These are phyloP conservation scores for Trichonephila clavata DNA, from an alignment of 1,140 invertebrate species.

Conservation along the genomic window DNA sequence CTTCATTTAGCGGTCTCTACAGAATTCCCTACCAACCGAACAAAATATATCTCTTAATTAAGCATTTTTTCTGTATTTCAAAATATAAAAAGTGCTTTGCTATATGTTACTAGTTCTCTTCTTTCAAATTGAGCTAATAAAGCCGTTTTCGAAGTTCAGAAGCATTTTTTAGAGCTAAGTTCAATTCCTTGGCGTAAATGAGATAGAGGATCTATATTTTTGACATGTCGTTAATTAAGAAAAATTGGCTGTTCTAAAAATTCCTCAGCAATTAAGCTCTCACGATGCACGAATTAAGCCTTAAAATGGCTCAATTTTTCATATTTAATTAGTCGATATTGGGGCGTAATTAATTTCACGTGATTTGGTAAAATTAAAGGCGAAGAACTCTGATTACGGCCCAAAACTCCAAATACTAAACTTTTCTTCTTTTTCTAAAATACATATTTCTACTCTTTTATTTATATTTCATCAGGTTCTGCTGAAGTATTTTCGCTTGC, in stretches of 20 bases:
- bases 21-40: neutral
- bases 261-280: neutral
- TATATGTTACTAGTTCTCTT: neutral
- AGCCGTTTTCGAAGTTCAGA: neutral
- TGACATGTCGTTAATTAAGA: neutral
- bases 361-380: neutral
- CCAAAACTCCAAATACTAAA: neutral
- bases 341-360: neutral
- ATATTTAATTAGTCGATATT: neutral
- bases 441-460: too few species aligned
- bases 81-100: neutral
- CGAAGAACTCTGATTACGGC: neutral
- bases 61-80: neutral
- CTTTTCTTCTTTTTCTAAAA: too few species aligned
- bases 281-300: neutral
- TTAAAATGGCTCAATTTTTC: neutral
- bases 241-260: neutral
- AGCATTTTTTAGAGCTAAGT: neutral
- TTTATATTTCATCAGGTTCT: too few species aligned
- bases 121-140: neutral
- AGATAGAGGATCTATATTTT: neutral
- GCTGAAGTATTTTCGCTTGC: too few species aligned
- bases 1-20: neutral
- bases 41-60: neutral
- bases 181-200: neutral